Evolutionary conservation across 2,113 vertebrate genomes (phyloP), one percentile per base, ranked within the genome.

Genomic region (Menidia beryllina): DNA sequence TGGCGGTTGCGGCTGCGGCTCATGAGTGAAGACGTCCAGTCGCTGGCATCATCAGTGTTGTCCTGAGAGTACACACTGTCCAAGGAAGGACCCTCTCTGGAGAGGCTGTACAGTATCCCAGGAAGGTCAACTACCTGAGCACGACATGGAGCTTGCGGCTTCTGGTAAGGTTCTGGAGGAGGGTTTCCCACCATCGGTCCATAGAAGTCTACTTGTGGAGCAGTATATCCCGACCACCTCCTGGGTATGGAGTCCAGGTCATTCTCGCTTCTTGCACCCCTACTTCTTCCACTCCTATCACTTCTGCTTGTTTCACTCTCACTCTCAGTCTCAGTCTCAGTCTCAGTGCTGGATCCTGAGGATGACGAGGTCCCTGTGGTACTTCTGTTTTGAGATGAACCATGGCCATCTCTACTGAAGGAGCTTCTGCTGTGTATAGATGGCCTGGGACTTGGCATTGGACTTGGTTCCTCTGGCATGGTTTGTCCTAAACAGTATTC

Each of bases 21-120:
- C 96, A 99, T 96, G 2, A 99, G 82, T 0, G 96, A 97, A 9
- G 96, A 97, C 0, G 97, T 98, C 97, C 97, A 99, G 90, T 99
- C 97, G 0, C 95, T 91, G 0, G 92, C 89, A 0, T 97, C 96
- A 0, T 96, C 95, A 11, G 79, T 53, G 75, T 86, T 91, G 57
- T 93, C 93, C 68, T 88, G 91, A 26, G 84, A 88, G 69, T 86
- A 91, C 56, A 92, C 89, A 8, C 83, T 89, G 78, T 93, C 92
- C 52, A 92, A 41, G 4, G 92, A 91, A 3, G 92, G 91, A 7
- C 93, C 93, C 57, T 94, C 93, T 61, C 85, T 89, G 36, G 93
- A 92, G 23, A 92, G 85, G 51, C 88, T 91, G 68, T 91, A 86
- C 5, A 93, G 83, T 66, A 90, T 91, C n/a, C 90, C 81, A 1